These are phyloP conservation scores for Rhinogobio ventralis DNA, from an alignment of 2,797 vertebrate species.

Conservation along the genomic window DNA sequence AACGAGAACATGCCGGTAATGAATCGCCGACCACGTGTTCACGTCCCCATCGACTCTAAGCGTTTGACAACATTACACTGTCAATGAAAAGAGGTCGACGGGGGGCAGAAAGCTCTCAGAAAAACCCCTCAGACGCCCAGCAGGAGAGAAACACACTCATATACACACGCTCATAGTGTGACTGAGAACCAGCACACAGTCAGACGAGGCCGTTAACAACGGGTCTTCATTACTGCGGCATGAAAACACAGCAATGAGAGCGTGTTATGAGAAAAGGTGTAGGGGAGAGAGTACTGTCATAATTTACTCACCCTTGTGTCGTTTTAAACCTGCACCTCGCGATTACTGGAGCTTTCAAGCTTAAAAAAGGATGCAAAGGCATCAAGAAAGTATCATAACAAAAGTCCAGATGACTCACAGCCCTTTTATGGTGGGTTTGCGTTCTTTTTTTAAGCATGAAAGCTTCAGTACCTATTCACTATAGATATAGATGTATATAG, in stretches of 20 bases:
- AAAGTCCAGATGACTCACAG: not conserved
- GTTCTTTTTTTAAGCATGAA: not conserved
- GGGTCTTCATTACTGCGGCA: constrained; percentile 14
- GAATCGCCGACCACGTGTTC: constrained; percentile 25
- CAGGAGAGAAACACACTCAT: constrained; percentile 24
- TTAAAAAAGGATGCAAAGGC: not conserved
- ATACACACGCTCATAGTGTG: not conserved
- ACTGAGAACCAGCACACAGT: not conserved
- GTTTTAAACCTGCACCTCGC: not conserved
- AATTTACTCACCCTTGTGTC: not conserved
- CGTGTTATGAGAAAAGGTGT: not conserved
- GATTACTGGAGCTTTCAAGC: not conserved
- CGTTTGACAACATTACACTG: constrained; percentile 40
- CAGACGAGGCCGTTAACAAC: not conserved
- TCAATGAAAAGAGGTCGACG: constrained; percentile 28
- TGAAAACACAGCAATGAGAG: constrained; percentile 9
- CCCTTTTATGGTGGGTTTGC: not conserved
- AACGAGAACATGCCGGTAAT: constrained; percentile 42
- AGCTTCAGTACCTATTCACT: not conserved
- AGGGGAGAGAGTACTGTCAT: not conserved
- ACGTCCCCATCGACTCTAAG: not conserved
- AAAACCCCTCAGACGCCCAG: constrained; percentile 3
- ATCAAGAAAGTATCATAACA: not conserved
- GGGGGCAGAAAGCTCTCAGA: constrained; percentile 16
- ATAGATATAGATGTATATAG: not conserved